These are phyloP conservation scores for Rhynchomys soricoides DNA, from an alignment of 2,113 vertebrate genomes.

Conservation along the genomic window DNA sequence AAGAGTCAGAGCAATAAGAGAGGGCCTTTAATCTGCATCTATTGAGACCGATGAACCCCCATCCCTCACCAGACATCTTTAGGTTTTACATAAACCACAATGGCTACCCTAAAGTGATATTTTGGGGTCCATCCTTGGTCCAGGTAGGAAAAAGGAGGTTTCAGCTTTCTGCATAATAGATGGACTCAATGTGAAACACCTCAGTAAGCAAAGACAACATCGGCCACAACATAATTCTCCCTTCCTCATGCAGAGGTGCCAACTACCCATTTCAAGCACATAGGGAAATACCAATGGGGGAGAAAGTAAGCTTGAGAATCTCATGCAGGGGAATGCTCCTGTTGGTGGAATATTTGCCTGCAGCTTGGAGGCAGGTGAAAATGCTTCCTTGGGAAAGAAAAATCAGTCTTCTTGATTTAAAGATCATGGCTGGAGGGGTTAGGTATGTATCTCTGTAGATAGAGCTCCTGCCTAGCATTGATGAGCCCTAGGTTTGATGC, in stretches of 20 bases:
- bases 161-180: too few relatives aligned
- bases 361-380: background rate
- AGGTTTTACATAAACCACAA: background rate
- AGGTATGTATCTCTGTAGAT: background rate
- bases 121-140: background rate
- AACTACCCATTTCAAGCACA: background rate
- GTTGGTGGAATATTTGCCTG: background rate
- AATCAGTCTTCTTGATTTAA: background rate
- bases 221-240: accelerated
- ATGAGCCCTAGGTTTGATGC: background rate
- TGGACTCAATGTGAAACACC: background rate
- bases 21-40: background rate
- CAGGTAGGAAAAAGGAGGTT: background rate
- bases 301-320: accelerated
- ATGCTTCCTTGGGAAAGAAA: background rate
- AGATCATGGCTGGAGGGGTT: background rate
- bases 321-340: background rate
- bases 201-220: background rate
- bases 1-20: too few relatives aligned
- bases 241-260: background rate
- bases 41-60: accelerated
- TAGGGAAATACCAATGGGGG: too few relatives aligned
- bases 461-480: background rate
- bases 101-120: background rate
- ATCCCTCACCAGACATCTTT: background rate